Conservation (phyloP, 2,888 invertebrate genomes). For the Pristionchus fissidentatus region DNA sequence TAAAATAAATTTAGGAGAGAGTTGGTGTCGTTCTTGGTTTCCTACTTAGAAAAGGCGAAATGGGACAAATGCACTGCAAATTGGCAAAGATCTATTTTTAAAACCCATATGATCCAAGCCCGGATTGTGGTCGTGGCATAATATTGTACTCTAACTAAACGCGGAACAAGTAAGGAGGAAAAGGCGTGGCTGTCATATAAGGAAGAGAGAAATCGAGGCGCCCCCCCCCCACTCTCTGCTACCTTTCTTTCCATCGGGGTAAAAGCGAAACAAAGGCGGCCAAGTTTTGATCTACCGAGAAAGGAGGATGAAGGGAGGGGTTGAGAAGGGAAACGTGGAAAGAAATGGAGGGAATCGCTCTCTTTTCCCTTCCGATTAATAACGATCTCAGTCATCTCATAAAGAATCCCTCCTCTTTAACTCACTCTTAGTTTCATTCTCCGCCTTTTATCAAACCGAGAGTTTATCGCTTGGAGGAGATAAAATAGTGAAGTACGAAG, state of each 20-base stretch:
- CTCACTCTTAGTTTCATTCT: not conserved
- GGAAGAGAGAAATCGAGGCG: not conserved
- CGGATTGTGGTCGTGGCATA: too few species aligned
- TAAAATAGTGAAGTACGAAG: too few species aligned
- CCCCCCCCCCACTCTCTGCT: too few species aligned
- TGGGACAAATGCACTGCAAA: too few species aligned
- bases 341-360: not conserved
- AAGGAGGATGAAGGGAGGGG: constrained; percentile 22
- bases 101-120: too few species aligned
- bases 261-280: not conserved
- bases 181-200: not conserved
- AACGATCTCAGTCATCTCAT: constrained; percentile 31
- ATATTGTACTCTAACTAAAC: too few species aligned
- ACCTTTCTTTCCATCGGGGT: constrained; percentile 20
- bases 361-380: constrained; percentile 11
- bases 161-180: too few species aligned
- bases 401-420: constrained; percentile 1
- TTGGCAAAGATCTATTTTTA: too few species aligned
- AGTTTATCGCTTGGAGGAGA: too few species aligned
- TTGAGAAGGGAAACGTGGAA: not conserved
- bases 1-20: too few species aligned
- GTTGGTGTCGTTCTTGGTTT: too few species aligned
- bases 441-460: not conserved
- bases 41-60: too few species aligned
- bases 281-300: constrained; percentile 31